Base-by-base conservation (phyloP, 2,888 invertebrate genomes). In the Maniola hyperantus region DNA sequence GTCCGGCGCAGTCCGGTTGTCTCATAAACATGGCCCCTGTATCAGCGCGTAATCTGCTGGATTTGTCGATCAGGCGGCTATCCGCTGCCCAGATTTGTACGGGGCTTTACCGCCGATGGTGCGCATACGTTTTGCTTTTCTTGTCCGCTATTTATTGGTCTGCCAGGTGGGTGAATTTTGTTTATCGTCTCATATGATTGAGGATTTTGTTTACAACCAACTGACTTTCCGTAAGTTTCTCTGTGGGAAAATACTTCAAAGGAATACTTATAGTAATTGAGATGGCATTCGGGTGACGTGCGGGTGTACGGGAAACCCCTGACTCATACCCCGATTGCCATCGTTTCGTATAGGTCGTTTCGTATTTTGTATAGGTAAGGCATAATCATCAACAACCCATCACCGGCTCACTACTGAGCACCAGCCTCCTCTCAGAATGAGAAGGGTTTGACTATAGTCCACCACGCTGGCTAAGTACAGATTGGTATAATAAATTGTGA, bases 11-110 rank as follows among this genome's bases (percentile, higher is more conserved):
- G 88, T 85, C 87, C 86, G 79, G 85, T 83, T 88, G 89, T 88
- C 91, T 89, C 90, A 90, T 91, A 92, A 91, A 91, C 91, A 90
- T 89, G 87, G 77, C 79, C 85, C 79, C 79, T 39, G 92, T 93
- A 92, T 93, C 93, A 91, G 90, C 86, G 88, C 84, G 91, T 93
- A 93, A 93, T 93, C 93, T 93, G 81, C 79, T 79, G 92, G 93
- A 92, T 93, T 93, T 93, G 93, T 92, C 92, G 92, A 92, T 92
- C 91, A 92, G 90, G 78, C 82, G 79, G 88, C 85, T 89, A 89
- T 90, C 91, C 91, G 84, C 83, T 87, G 88, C 76, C 85, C 87
- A 91, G 89, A 91, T 91, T 91, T 92, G 91, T 91, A 85, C 87
- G 75, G 80, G 89, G 91, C 88, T 90, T 92, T 91, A 81, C 84